These are phyloP conservation scores for Chauna torquata DNA, from an alignment of 2,113 vertebrate genomes.

Conservation along the genomic window DNA sequence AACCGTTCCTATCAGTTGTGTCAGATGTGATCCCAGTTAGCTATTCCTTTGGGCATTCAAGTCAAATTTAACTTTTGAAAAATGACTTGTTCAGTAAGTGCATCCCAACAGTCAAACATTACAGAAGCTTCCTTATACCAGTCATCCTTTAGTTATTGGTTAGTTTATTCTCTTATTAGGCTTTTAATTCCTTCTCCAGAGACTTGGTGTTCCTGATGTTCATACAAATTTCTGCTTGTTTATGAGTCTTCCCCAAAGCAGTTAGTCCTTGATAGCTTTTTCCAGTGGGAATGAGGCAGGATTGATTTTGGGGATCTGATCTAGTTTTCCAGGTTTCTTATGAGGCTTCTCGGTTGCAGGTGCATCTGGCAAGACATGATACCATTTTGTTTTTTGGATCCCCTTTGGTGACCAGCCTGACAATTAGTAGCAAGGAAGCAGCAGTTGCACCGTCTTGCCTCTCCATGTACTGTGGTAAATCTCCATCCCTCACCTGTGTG, in stretches of 20 bases:
- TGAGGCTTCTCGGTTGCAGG: background rate
- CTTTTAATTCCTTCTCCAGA: background rate
- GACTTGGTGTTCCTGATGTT: background rate
- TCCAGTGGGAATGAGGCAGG: background rate
- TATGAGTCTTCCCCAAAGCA: background rate
- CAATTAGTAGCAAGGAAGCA: background rate
- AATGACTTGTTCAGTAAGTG: background rate
- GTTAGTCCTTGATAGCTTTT: background rate
- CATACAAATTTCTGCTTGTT: background rate
- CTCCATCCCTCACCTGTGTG: background rate
- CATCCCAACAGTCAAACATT: background rate
- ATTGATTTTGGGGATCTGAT: background rate
- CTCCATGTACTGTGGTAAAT: background rate
- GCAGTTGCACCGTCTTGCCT: rapidly evolving
- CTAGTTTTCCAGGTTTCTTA: background rate
- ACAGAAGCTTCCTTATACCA: background rate
- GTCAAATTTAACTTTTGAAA: background rate
- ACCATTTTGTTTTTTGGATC: background rate
- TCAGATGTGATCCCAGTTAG: background rate
- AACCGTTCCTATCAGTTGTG: background rate
- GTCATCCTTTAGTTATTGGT: background rate
- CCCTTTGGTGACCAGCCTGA: background rate
- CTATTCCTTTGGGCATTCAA: background rate
- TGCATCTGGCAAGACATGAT: background rate
- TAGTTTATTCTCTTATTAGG: background rate